Conservation (phyloP, 1,140 invertebrate species). For the Lepidurus couesii region DNA sequence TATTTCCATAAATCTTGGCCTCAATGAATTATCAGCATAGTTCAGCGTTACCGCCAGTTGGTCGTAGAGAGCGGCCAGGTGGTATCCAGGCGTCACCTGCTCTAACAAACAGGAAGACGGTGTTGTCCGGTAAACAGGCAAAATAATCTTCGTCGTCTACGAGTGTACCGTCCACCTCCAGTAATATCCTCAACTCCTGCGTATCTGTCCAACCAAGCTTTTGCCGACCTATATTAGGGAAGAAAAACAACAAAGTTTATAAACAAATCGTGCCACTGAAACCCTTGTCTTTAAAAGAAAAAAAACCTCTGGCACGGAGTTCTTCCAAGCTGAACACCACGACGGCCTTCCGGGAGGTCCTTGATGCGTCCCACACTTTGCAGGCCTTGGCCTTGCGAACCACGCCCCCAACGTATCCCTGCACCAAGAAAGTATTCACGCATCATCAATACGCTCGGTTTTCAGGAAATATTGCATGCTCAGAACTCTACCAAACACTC, state of each 20-base stretch:
- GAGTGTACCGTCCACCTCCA: slow-evolving; percentile 90
- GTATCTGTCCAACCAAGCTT: slow-evolving; percentile 76
- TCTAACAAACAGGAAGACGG: slow-evolving; percentile 76
- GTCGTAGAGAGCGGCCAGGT: slow-evolving; percentile 33
- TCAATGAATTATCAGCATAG: background rate
- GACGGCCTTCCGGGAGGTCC: slow-evolving; percentile 85
- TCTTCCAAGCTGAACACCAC: slow-evolving; percentile 88
- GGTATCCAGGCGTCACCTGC: slow-evolving; percentile 86
- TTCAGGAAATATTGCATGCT: background rate
- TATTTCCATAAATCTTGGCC: slow-evolving; percentile 36
- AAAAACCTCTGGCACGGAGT: slow-evolving; percentile 69
- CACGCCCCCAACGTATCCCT: slow-evolving; percentile 47
- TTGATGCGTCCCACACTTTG: slow-evolving; percentile 95
- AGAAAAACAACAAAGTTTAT: slow-evolving; percentile 32
- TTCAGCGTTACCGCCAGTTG: background rate
- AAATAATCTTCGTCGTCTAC: slow-evolving; percentile 92
- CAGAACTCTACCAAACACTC: no score
- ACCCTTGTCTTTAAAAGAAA: background rate
- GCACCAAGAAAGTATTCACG: background rate
- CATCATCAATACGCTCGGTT: background rate
- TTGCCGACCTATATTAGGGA: slow-evolving; percentile 62
- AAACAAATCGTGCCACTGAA: background rate
- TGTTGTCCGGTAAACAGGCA: slow-evolving; percentile 81
- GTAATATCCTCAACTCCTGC: slow-evolving; percentile 68
- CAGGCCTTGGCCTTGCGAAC: slow-evolving; percentile 90